phyloP scores from a whole-genome alignment of 2,888 invertebrate species.

The Protophormia terraenovae region DNA sequence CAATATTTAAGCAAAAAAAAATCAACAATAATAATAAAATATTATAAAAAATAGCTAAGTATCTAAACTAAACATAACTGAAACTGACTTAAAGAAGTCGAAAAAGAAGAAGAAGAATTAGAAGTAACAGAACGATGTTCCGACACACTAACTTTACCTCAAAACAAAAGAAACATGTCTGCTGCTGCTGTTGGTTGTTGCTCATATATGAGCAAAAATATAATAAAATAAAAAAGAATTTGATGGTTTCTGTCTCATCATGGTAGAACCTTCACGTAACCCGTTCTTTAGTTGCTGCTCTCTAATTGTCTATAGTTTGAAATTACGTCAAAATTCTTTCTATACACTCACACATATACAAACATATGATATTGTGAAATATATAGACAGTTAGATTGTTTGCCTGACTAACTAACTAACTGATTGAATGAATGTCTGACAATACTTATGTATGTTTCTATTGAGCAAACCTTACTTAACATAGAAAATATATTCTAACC shows the following conservation, averaged over 20 bases:
- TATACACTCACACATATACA: not conserved
- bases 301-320: conserved; percentile 17
- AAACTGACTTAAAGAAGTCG: conserved; percentile 60
- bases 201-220: not conserved
- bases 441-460: conserved; percentile 23
- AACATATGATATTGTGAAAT: not conserved
- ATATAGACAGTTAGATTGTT: conserved; percentile 14
- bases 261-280: conserved; percentile 35
- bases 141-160: conserved; percentile 58
- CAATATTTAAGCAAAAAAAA: conserved; percentile 11
- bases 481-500: not conserved
- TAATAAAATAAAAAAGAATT: not conserved
- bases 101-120: too few species aligned
- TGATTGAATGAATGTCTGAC: too few species aligned
- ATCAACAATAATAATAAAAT: conserved; percentile 17
- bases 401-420: conserved; percentile 28
- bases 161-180: conserved; percentile 45
- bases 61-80: conserved; percentile 59
- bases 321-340: conserved; percentile 45
- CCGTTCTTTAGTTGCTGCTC: conserved; percentile 8
- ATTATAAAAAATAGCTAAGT: conserved; percentile 26
- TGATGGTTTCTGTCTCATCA: conserved; percentile 16
- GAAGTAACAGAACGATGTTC: conserved; percentile 58
- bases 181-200: not conserved
- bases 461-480: not conserved